Conservation (phyloP, 2,888 invertebrate genomes). For the Spodoptera littoralis region DNA sequence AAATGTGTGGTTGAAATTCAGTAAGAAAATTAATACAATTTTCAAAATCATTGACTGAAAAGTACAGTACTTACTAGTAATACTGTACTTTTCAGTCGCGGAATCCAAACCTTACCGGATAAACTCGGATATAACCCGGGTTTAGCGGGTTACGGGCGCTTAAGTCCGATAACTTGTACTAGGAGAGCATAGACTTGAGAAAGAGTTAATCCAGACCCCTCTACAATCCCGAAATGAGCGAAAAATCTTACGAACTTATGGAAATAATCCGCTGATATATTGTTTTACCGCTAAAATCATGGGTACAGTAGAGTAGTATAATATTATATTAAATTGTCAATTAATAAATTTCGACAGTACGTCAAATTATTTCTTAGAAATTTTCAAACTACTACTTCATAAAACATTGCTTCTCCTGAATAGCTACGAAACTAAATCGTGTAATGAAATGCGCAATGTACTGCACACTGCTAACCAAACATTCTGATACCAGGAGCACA, state of each 20-base stretch:
- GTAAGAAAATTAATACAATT: too few species aligned
- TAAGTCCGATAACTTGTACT: conserved; percentile 80
- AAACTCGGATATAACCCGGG: conserved; percentile 78
- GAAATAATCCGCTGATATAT: not conserved
- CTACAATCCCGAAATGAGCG: conserved; percentile 34
- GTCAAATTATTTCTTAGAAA: not conserved
- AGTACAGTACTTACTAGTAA: too few species aligned
- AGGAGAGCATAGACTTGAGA: conserved; percentile 72
- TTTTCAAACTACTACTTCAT: not conserved
- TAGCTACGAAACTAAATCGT: not conserved
- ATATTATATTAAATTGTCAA: not conserved
- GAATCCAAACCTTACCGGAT: conserved; percentile 18
- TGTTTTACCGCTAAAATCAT: too few species aligned
- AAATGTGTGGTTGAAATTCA: too few species aligned
- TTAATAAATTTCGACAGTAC: not conserved
- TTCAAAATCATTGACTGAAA: too few species aligned
- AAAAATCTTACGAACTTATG: not conserved
- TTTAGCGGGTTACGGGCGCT: conserved; percentile 81
- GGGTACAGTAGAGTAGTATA: too few species aligned
- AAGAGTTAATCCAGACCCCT: conserved; percentile 70
- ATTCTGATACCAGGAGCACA: conserved; percentile 39
- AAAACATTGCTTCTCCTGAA: conserved; percentile 26
- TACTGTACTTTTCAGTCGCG: too few species aligned
- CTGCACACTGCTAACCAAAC: not conserved
- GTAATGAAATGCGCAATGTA: conserved; percentile 35